Base-by-base conservation (phyloP, 2,888 invertebrate species). In the Oxycera nigricornis region DNA sequence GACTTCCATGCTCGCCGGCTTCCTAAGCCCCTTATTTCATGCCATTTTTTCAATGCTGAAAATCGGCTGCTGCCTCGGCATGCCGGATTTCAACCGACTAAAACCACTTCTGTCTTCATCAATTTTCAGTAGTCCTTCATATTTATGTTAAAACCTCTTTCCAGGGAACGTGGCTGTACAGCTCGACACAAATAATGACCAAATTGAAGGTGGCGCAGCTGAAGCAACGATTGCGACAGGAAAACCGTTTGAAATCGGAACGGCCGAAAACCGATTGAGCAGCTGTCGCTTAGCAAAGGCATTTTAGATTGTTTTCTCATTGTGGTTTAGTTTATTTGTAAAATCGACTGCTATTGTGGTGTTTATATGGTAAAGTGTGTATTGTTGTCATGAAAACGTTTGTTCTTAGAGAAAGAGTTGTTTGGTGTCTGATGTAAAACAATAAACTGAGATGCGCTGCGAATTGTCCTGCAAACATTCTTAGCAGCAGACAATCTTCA, bases 141-240 rank as follows among this genome's bases (percentile, higher is more conserved):
- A n/a, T n/a, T n/a, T n/a, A n/a, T n/a, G n/a, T n/a, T n/a, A n/a
- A n/a, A n/a, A n/a, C n/a, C n/a, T n/a, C n/a, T 11, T 72, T 77
- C 79, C 67, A 95, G 95, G 94, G 94, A 73, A 92, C 93, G 78
- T 96, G 96, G 95, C 86, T 96, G 73, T 95, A 94, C 84, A 94
- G 92, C 80, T 95, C 95, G 0, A 94, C 95, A 68, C 92, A 94
- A 83, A 86, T 96, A 79, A 95, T 96, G 93, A 90, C 92, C 24
- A 93, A 92, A 80, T 83, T 95, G 77, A 95, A 94, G 85, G 90
- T 90, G 79, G 94, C 94, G 0, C 94, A 95, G 82, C 83, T 95
- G 26, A 88, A 90, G 79, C 92, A 92, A 80, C 89, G 90, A 73
- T 87, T 89, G 74, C 90, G 90, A 84, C 87, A 88, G 76, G 86